A percentile compares a stretch with the other conserved stretches of the same genome.
Conservation (phyloP, 2,888 invertebrate species). For the Bellardia pandia region DNA sequence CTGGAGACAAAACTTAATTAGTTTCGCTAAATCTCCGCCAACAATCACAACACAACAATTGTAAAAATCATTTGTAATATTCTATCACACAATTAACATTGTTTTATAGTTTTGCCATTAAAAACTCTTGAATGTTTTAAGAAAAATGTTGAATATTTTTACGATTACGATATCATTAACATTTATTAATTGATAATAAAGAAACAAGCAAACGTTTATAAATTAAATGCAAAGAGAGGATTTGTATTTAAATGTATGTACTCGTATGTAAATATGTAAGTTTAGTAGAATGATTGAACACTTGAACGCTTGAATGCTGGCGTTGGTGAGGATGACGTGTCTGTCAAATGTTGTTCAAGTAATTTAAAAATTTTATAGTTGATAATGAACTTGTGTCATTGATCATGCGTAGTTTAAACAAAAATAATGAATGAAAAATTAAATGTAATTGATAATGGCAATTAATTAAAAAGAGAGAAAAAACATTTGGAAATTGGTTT, state of each 20-base stretch:
- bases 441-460: constrained; percentile 11
- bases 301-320: constrained; percentile 32
- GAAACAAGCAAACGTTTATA: background rate
- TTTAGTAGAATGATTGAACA: constrained; percentile 16
- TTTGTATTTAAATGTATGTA: background rate
- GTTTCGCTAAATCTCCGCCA: background rate
- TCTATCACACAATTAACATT: constrained; percentile 6
- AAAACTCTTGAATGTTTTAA: background rate
- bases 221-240: background rate
- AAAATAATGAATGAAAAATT: constrained; percentile 14
- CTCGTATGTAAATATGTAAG: no score
- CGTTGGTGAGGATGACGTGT: constrained; percentile 33
- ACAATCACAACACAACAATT: constrained; percentile 22
- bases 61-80: background rate
- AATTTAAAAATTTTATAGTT: constrained; percentile 19
- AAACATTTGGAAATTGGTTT: background rate
- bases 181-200: constrained; percentile 24
- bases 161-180: background rate
- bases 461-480: constrained; percentile 8
- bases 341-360: constrained; percentile 12
- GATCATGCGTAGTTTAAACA: constrained; percentile 44
- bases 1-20: background rate
- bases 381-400: constrained; percentile 70
- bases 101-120: background rate
- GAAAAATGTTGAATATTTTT: constrained; percentile 7